Evolutionary conservation across 1,140 invertebrate genomes (phyloP).

Genomic region (Leptinotarsa lineolata): DNA sequence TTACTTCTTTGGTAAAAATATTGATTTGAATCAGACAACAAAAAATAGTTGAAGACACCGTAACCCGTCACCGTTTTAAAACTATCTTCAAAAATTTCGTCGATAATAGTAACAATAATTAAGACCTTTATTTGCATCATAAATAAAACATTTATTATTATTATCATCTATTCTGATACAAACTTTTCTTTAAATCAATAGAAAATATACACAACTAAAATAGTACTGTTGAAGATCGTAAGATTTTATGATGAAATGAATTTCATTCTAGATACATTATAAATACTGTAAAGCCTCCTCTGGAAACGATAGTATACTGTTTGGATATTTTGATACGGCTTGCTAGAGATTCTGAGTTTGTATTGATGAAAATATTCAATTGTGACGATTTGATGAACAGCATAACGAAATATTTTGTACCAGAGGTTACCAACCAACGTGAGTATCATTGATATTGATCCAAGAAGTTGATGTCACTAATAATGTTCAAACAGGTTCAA

Average conservation of each 20-base stretch:
- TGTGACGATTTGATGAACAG: conserved; percentile 62
- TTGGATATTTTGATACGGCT: conserved; percentile 74
- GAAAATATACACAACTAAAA: too few species aligned
- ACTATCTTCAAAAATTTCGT: too few species aligned
- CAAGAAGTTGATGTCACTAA: neutral
- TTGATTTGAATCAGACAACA: too few species aligned
- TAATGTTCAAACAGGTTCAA: conserved; percentile 8
- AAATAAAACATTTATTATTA: too few species aligned
- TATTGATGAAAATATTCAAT: conserved; percentile 62
- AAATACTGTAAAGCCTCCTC: conserved; percentile 65
- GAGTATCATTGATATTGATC: conserved; percentile 3
- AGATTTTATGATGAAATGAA: neutral
- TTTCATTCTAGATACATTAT: conserved; percentile 67
- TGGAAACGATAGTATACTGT: conserved; percentile 67
- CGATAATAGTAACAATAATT: too few species aligned
- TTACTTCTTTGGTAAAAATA: too few species aligned
- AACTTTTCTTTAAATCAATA: too few species aligned
- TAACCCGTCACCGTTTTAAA: too few species aligned
- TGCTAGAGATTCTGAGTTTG: conserved; percentile 67
- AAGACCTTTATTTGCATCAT: too few species aligned
- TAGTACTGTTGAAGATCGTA: too few species aligned
- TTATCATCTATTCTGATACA: too few species aligned
- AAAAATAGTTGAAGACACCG: too few species aligned
- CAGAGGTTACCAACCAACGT: conserved; percentile 42
- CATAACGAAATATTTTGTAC: conserved; percentile 66